Evolutionary conservation across 2,888 invertebrate genomes (phyloP), one percentile per base, ranked within the genome.

Genomic region (Microchrysa polita): DNA sequence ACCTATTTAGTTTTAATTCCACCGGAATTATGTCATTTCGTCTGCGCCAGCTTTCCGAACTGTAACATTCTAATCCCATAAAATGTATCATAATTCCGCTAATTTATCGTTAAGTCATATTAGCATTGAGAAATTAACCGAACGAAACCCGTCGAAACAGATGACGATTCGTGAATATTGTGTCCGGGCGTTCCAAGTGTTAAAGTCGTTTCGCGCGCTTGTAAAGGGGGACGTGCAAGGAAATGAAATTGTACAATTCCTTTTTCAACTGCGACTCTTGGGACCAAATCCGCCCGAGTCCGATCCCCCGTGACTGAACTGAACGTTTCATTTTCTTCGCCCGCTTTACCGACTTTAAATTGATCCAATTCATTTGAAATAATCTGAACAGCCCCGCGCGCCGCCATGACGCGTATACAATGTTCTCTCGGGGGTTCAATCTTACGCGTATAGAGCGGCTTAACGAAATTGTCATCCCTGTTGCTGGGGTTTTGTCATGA

Each of bases 291-390:
- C 9, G 16, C 5, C 65, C 23, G 23, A n/a, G n/a, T n/a, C n/a
- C n/a, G n/a, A n/a, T 44, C 67, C 22, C 53, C 22, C 52, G 34
- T 59, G 5, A 14, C n/a, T 23, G n/a, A 59, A 5, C n/a, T 27
- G 12, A 22, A 27, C 65, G 20, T 55, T 69, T 18, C 18, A 20
- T 55, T 55, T 16, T 53, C 55, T 14, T 10, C 12, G 12, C 22
- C 65, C 44, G 44, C 27, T 67, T 34, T 67, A 18, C 59, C 48
- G 72, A 59, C 52, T 63, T 63, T 73, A 61, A 73, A 73, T 73
- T 73, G 72, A 73, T 73, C 72, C 72, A 73, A 73, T 73, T 73
- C 72, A 73, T 73, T 73, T 73, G 63, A 73, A 73, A 73, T 61
- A 73, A 73, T 73, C 63, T 73, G 61, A 61, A 73, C 63, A 63